These are phyloP conservation scores for Cryptotermes secundus DNA, from an alignment of 1,140 invertebrate species.

Conservation along the genomic window DNA sequence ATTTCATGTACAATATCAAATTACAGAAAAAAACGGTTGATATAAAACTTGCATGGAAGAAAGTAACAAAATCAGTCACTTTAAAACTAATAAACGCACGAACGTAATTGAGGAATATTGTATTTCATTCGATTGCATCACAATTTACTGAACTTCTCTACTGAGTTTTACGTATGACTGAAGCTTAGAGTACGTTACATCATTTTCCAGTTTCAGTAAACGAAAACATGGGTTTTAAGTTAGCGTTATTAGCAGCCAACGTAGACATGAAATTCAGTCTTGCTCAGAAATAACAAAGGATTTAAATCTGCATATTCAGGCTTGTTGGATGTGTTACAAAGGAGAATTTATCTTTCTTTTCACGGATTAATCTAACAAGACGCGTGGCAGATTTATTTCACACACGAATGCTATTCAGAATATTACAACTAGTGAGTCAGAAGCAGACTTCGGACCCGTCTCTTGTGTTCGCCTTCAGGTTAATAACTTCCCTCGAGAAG, in stretches of 20 bases:
- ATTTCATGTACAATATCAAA: too few relatives aligned
- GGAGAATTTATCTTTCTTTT: neutral
- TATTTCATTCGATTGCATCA: too few relatives aligned
- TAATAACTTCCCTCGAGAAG: neutral
- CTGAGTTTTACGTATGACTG: too few relatives aligned
- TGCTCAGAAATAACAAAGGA: neutral
- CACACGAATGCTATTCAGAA: neutral
- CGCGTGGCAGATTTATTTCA: neutral
- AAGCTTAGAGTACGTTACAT: too few relatives aligned
- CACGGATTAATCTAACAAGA: neutral
- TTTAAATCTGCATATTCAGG: neutral
- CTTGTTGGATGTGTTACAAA: neutral
- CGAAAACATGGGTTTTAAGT: too few relatives aligned
- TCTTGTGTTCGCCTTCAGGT: neutral
- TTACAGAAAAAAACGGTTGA: too few relatives aligned
- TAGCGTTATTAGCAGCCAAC: neutral
- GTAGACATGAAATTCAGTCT: neutral
- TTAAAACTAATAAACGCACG: too few relatives aligned
- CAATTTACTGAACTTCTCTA: too few relatives aligned
- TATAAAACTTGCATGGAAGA: too few relatives aligned
- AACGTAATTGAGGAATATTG: too few relatives aligned
- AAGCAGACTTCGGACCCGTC: neutral
- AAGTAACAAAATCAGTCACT: too few relatives aligned
- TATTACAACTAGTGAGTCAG: neutral
- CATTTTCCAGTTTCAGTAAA: too few relatives aligned